These are phyloP conservation scores for Petrocephalus sullivani DNA, from an alignment of 2,797 vertebrate genomes.

Conservation along the genomic window DNA sequence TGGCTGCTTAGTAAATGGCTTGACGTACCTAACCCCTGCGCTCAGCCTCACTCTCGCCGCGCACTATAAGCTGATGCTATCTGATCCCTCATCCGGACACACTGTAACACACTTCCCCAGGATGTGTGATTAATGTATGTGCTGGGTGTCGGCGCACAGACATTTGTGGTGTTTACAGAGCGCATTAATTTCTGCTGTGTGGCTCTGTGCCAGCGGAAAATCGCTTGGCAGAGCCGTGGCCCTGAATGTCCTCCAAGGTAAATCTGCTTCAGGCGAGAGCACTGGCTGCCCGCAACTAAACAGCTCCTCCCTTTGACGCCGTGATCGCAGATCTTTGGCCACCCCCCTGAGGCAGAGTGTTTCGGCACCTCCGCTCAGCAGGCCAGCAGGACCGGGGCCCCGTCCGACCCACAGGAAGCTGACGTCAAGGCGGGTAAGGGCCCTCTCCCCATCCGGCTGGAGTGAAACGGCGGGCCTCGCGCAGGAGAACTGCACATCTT, in stretches of 20 bases:
- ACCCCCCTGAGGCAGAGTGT: constrained; percentile 68
- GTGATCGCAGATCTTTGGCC: constrained; percentile 82
- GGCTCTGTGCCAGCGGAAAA: neutral
- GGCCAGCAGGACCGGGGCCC: constrained; percentile 86
- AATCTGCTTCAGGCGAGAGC: neutral
- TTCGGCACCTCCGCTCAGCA: constrained; percentile 81
- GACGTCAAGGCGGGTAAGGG: constrained; percentile 85
- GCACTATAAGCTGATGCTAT: neutral
- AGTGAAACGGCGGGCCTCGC: neutral
- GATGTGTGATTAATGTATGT: neutral
- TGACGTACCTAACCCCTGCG: neutral
- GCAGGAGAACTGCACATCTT: neutral
- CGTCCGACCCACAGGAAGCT: constrained; percentile 81
- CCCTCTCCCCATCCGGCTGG: neutral
- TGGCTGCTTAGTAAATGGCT: neutral
- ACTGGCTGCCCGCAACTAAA: neutral
- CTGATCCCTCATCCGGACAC: neutral
- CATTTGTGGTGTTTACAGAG: neutral
- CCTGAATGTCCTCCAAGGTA: neutral
- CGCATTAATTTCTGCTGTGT: neutral
- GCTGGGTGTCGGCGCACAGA: neutral
- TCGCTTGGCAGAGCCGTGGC: neutral
- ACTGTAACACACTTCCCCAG: neutral
- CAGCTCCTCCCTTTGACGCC: neutral
- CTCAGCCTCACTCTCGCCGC: neutral